Percentiles rank a stretch among this genome's conserved stretches.
phyloP scores from a whole-genome alignment of 1,140 invertebrate species.

The Musca vetustissima region DNA sequence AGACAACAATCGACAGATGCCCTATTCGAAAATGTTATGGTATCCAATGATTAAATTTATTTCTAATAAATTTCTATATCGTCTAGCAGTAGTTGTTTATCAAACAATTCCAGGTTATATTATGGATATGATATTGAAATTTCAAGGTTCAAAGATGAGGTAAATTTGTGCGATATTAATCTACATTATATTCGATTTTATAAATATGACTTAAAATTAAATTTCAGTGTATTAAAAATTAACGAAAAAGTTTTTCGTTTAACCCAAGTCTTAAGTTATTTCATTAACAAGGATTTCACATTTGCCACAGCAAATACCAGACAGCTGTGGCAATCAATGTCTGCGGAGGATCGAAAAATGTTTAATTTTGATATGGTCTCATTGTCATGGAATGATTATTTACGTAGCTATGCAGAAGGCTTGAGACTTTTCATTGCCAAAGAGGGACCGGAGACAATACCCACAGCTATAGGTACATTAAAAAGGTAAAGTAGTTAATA shows the following conservation, averaged over 20 bases:
- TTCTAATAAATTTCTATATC: too few species aligned
- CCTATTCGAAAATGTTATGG: too few species aligned
- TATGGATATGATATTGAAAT: too few species aligned
- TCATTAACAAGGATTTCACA: constrained; percentile 65
- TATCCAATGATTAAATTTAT: too few species aligned
- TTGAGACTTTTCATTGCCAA: constrained; percentile 68
- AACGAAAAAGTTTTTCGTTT: constrained; percentile 72
- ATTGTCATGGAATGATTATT: constrained; percentile 66
- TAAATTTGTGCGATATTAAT: too few species aligned
- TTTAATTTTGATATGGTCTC: constrained; percentile 69
- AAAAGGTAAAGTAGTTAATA: constrained; percentile 29
- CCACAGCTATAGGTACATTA: constrained; percentile 33
- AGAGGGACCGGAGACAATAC: constrained; percentile 66
- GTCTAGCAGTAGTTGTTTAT: too few species aligned
- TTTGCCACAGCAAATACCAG: constrained; percentile 68
- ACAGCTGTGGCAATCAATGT: constrained; percentile 62
- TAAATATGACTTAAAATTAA: not conserved
- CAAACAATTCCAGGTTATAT: too few species aligned
- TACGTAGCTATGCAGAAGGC: constrained; percentile 62
- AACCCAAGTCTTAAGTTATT: constrained; percentile 65
- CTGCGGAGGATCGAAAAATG: constrained; percentile 61
- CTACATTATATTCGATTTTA: not conserved
- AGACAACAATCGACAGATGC: too few species aligned
- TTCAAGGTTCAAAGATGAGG: too few species aligned
- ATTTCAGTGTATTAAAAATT: constrained; percentile 65